A percentile compares a stretch with the other conserved stretches of the same genome.
Evolutionary conservation across 2,888 invertebrate species (phyloP).

Genomic region (Sepiola atlantica): DNA sequence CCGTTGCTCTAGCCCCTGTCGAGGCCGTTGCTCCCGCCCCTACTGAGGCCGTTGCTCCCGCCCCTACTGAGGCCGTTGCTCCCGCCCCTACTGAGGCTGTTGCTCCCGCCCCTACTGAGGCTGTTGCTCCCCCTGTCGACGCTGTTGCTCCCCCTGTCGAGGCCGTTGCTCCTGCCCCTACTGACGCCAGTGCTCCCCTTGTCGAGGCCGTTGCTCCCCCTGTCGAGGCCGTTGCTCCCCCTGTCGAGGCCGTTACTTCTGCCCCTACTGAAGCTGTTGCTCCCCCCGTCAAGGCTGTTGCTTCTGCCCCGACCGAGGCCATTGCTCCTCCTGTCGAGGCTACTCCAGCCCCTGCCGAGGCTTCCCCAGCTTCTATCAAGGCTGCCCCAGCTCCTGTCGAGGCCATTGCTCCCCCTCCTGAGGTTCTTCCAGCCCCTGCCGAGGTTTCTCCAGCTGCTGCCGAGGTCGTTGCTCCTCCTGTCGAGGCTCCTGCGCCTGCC

Average conservation of each 20-base stretch:
- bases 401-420: neutral
- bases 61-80: neutral
- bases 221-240: neutral
- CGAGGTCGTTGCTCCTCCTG: neutral
- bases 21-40: neutral
- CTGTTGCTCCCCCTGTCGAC: neutral
- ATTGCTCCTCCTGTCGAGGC: neutral
- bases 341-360: neutral
- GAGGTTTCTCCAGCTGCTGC: neutral
- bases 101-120: neutral
- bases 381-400: neutral
- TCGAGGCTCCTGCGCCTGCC: neutral
- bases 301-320: neutral
- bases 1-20: neutral
- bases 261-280: neutral
- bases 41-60: accelerated
- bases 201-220: neutral
- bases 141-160: neutral
- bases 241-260: accelerated
- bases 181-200: neutral
- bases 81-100: neutral
- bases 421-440: neutral
- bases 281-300: neutral
- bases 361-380: neutral
- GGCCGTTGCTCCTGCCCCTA: neutral